These are phyloP conservation scores for Meta bourneti DNA, from an alignment of 2,888 invertebrate species.

Conservation along the genomic window DNA sequence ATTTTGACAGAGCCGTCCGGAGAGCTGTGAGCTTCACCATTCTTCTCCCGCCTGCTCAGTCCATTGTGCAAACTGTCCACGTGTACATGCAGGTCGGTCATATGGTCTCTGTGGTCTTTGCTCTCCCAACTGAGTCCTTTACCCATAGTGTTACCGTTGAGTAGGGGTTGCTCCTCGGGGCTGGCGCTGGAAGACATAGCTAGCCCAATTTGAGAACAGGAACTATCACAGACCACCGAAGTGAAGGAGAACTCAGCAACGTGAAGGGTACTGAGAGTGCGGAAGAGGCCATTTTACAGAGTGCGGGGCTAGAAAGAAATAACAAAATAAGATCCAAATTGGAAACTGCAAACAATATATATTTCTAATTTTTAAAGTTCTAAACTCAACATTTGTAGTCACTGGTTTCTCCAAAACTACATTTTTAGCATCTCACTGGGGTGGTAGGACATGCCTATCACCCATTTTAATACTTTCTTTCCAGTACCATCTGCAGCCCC, in stretches of 20 bases:
- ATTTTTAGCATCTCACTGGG: too few relatives aligned
- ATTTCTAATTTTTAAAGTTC: too few relatives aligned
- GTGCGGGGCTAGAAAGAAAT: constrained; percentile 23
- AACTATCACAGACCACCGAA: constrained; percentile 36
- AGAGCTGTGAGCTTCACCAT: constrained; percentile 54
- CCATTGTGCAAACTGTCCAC: constrained; percentile 71
- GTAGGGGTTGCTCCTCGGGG: constrained; percentile 67
- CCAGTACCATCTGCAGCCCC: too few relatives aligned
- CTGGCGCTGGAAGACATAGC: constrained; percentile 70
- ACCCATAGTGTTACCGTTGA: constrained; percentile 53
- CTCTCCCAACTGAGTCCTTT: constrained; percentile 73
- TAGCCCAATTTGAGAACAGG: constrained; percentile 25
- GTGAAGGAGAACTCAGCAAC: constrained; percentile 17
- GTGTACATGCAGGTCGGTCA: constrained; percentile 63
- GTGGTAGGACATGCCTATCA: too few relatives aligned
- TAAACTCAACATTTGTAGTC: too few relatives aligned
- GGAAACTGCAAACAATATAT: not conserved
- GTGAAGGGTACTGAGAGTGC: constrained; percentile 5
- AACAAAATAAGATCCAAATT: not conserved
- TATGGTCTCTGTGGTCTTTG: constrained; percentile 62
- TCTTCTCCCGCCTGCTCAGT: constrained; percentile 71
- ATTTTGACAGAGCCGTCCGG: constrained; percentile 67
- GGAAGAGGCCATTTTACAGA: constrained; percentile 44
- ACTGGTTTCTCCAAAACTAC: too few relatives aligned
- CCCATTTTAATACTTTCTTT: too few relatives aligned